Percentiles rank a stretch among this genome's conserved stretches.
Conservation (phyloP, 2,797 vertebrate species). For the Potorous gilbertii region DNA sequence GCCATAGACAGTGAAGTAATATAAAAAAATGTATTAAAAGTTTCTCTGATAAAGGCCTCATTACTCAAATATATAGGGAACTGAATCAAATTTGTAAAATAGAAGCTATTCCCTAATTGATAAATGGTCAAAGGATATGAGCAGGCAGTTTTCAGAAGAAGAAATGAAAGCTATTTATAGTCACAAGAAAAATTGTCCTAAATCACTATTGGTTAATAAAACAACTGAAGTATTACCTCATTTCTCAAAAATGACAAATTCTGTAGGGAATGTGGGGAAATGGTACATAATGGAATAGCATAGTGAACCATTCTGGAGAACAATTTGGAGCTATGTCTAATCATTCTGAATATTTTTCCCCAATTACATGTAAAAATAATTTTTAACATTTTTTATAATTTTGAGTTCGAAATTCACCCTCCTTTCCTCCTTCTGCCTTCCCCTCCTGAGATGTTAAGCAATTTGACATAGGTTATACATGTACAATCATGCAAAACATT, state of each 20-base stretch:
- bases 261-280: neutral
- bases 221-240: neutral
- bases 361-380: too few species aligned
- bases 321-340: too few species aligned
- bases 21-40: neutral
- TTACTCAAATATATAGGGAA: neutral
- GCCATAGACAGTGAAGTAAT: neutral
- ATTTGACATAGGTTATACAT: too few species aligned
- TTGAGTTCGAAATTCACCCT: too few species aligned
- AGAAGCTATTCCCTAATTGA: neutral
- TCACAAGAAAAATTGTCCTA: neutral
- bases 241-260: neutral
- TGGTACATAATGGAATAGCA: too few species aligned
- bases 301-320: too few species aligned
- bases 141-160: neutral
- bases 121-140: neutral
- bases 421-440: too few species aligned
- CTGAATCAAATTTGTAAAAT: neutral
- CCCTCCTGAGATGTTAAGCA: too few species aligned
- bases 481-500: too few species aligned
- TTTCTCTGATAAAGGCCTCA: neutral
- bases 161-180: neutral
- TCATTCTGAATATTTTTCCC: too few species aligned
- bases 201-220: neutral
- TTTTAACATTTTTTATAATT: too few species aligned